phyloP scores from a whole-genome alignment of 2,888 invertebrate species.

The Aproaerema taeniolella region DNA sequence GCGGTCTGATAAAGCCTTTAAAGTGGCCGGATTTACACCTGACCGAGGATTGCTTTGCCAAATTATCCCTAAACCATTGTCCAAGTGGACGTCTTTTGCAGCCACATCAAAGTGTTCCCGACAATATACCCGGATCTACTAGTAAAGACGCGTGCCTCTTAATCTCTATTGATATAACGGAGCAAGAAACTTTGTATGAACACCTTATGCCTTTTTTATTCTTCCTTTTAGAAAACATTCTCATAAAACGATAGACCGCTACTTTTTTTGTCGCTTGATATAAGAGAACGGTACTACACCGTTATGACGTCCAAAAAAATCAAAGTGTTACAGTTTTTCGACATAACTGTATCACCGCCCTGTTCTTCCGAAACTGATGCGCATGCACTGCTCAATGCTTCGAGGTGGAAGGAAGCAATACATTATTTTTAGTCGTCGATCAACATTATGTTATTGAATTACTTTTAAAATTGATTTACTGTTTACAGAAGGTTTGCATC shows the following conservation, averaged over 20 bases:
- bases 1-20: constrained; percentile 34
- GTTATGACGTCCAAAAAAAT: constrained; percentile 57
- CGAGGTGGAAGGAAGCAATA: constrained; percentile 76
- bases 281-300: constrained; percentile 58
- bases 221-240: constrained; percentile 43
- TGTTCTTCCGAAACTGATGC: constrained; percentile 42
- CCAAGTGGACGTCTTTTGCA: constrained; percentile 56
- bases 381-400: constrained; percentile 37
- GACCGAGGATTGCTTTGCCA: constrained; percentile 38
- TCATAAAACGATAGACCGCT: constrained; percentile 64
- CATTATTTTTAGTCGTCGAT: constrained; percentile 63
- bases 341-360: constrained; percentile 67
- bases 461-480: constrained; percentile 68
- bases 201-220: constrained; percentile 69
- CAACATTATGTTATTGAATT: constrained; percentile 76
- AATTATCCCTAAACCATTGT: constrained; percentile 52
- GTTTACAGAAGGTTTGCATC: constrained; percentile 67
- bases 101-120: constrained; percentile 65
- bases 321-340: constrained; percentile 69
- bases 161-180: constrained; percentile 76
- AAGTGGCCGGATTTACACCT: constrained; percentile 55
- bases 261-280: constrained; percentile 55
- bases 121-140: constrained; percentile 50
- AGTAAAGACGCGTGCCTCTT: constrained; percentile 68
- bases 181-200: constrained; percentile 53